A percentile compares a stretch with the other conserved stretches of the same genome.
Conservation (phyloP, 2,888 invertebrate species). For the Bruchidius siliquastri region DNA sequence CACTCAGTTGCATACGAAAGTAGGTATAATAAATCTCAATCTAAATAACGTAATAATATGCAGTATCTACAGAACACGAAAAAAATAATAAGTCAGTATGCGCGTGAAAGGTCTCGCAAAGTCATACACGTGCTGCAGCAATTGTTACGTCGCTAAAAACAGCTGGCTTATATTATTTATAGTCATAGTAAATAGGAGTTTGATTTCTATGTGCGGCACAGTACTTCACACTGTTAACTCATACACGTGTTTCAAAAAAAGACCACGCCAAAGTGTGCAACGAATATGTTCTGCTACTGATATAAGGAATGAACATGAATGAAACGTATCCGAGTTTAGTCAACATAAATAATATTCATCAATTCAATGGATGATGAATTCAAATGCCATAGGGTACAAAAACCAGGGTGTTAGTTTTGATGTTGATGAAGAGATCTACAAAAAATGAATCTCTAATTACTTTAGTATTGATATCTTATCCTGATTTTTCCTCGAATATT, state of each 20-base stretch:
- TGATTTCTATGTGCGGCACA: not conserved
- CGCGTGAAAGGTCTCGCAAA: constrained; percentile 15
- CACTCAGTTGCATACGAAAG: not conserved
- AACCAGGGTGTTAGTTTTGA: too few relatives aligned
- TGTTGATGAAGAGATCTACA: too few relatives aligned
- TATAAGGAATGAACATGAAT: too few relatives aligned
- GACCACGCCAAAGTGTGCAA: not conserved
- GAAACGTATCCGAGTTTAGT: too few relatives aligned
- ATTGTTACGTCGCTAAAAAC: not conserved
- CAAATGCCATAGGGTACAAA: too few relatives aligned
- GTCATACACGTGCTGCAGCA: constrained; percentile 14
- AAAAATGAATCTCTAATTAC: too few relatives aligned
- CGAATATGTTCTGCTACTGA: too few relatives aligned
- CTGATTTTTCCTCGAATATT: too few relatives aligned
- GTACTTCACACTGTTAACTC: not conserved
- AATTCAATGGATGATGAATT: too few relatives aligned
- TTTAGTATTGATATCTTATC: too few relatives aligned
- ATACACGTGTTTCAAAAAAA: not conserved
- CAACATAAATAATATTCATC: too few relatives aligned
- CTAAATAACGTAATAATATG: not conserved
- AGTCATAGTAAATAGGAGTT: not conserved
- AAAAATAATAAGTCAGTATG: constrained; percentile 1
- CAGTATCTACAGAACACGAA: not conserved
- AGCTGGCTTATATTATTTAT: not conserved
- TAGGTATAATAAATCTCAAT: not conserved